Base-by-base conservation (phyloP, 2,888 invertebrate genomes). In the Epinotia nisella region DNA sequence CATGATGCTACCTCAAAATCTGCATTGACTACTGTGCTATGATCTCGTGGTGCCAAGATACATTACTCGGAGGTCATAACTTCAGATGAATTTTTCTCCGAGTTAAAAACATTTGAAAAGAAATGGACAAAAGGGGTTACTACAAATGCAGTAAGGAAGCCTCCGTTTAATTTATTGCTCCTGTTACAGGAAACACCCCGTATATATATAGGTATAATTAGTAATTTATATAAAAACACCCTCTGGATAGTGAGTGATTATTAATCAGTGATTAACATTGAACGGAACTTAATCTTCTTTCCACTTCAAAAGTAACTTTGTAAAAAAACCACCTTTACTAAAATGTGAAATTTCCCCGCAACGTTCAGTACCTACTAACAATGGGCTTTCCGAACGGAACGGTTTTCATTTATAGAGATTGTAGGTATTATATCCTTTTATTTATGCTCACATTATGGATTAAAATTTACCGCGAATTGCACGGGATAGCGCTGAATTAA, bases 351-450 rank as follows among this genome's bases (percentile, higher is more conserved):
- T 81, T 83, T 82, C 76, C 72, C 76, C 76, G 76, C 78, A 45
- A 35, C 61, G 76, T 77, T 71, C 78, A 77, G 65, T 75, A 35
- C 24, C 24, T 24, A 79, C 82, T 85, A 87, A 88, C 84, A 88
- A 87, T 83, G 76, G 82, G 79, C 77, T 80, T 80, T 78, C 77
- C 71, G 76, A 82, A 83, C 80, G 80, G 80, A 82, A 85, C 81
- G 81, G 81, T 81, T 65, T 71, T 53, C 85, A 85, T 85, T 86
- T 85, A 82, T 82, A 80, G 68, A 49, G 61, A 64, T 53, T 51
- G 59, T 71, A 45, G 24, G 56, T 53, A 70, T 55, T 69, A 71
- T 67, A 67, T 59, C 64, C 62, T 64, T 69, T 69, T 64, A 73
- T 73, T 69, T 73, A 69, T 73, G 41, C 19, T n/a, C 68, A 58